Base-by-base conservation (phyloP, 2,888 invertebrate species). In the Pteria penguin region DNA sequence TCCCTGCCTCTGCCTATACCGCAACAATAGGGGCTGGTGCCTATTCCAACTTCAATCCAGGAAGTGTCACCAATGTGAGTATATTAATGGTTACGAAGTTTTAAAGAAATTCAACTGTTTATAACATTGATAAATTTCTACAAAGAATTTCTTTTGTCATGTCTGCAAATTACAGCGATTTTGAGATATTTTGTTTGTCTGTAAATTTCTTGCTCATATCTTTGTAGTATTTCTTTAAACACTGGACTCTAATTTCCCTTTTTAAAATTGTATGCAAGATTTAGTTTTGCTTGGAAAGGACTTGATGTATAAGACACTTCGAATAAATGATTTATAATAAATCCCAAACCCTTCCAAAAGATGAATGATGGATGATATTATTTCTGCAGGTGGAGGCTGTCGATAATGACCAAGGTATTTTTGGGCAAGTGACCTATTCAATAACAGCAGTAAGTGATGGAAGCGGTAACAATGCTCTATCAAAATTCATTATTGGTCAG, bases 361-460 rank as follows among this genome's bases (percentile, higher is more conserved):
- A n/a, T n/a, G 18, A 14, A 45, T 45, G 1, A 45, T 45, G 45
- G 45, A 45, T 45, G 0, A 0, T 45, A 45, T 45, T 45, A 1
- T 45, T 45, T 45, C 18, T 69, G 8, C 70, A 87, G 87, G 84
- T 86, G 8, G 57, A 65, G n/a, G 87, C 87, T 2, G 82, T 78
- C 24, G 87, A 87, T 67, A 73, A 54, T 0, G 87, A 87, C 72
- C 74, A 78, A 3, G 72, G 72, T 18, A 57, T 65, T 36, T 79
- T 80, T 68, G 85, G 84, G 2, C 65, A 76, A 36, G 77, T 88
- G 18, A 75, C 76, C 4, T 90, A 89, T 79, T 62, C 75, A 24
- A 84, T 90, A 14, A 57, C 75, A 4, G 72, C 77, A 45, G 85
- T 87, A 36, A 83, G 82, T 33, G 80, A 87, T 61, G 80, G 55